Base-by-base conservation (phyloP, 2,888 invertebrate genomes). In the Heliconius charithonia region DNA sequence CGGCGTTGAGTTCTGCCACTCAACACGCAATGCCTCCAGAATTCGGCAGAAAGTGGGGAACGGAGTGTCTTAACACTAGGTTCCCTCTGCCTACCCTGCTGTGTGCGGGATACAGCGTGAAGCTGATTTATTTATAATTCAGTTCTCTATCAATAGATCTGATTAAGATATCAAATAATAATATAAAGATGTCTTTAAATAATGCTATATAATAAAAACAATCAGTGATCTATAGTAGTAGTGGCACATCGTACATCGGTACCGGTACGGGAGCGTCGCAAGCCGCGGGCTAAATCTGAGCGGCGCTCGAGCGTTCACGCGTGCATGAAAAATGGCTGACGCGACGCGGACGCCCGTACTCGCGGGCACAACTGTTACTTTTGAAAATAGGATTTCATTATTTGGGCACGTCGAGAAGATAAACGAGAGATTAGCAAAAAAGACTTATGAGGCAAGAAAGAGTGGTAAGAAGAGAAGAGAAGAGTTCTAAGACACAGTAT, bases 291-390 rank as follows among this genome's bases (percentile, higher is more conserved):
- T 91, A 91, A 90, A 90, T 90, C 90, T 89, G 91, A 82, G 80
- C 81, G 82, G 83, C 90, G 87, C 85, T 89, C 89, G 83, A 89
- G 91, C 94, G 91, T 93, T 94, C 93, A 94, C 85, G 90, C 94
- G 93, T 92, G 91, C 85, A 92, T 93, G 94, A 94, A 93, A 93
- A 92, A 94, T 94, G 91, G 91, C 87, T 84, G 84, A 79, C 85
- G 86, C 75, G 79, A 79, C 80, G 82, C 63, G 76, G 78, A 78
- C 81, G 83, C 62, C 75, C 83, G 84, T 83, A 82, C 81, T 85
- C 85, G 82, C 81, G 81, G 69, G 77, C 85, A 72, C 63, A 63
- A 62, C n/a, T 73, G 62, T 22, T 41, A 16, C 19, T 51, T n/a
- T 59, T n/a, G 12, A 22, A 73, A 59, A 63, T 22, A 63, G 25